Base-by-base conservation (phyloP, 1,140 invertebrate genomes). In the Drepana arcuata region DNA sequence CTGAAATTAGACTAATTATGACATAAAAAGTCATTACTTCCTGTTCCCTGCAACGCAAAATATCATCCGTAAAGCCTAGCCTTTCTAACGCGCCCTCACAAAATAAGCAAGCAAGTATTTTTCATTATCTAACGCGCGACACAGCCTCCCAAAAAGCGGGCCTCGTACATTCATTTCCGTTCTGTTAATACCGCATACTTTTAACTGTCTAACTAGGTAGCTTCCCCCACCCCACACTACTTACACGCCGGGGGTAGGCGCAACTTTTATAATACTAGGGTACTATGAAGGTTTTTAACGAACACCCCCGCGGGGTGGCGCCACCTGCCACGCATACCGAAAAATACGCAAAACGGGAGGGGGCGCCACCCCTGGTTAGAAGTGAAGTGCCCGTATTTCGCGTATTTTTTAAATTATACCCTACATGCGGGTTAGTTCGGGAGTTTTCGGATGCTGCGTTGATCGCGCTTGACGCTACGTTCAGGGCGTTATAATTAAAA, bases 201-300 rank as follows among this genome's bases (percentile, higher is more conserved):
- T 80, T 80, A 77, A 77, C 75, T 80, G 75, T 71, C 50, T 55
- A 55, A 55, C 51, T 48, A 54, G 42, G 46, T 35, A 33, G 32
- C 32, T 25, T 41, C 34, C 56, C 59, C 27, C 47, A 50, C 18
- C 34, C 55, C 53, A 38, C 59, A 80, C 75, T 80, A 80, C 75
- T 80, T 80, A 77, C 63, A 79, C 74, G 71, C 67, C n/a, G n/a
- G n/a, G n/a, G 64, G 73, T 77, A 80, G 75, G 75, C 75, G 63
- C 75, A 77, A 80, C 72, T 80, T 80, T 80, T 80, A 80, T 80
- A 80, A 77, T 80, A 78, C 69, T 75, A 77, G 69, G n/a, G 75
- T 75, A 75, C 69, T 75, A 63, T 55, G 68, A 61, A 38, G 71
- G 63, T 77, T 80, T 80, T 77, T 74, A 77, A 72, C 68, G 70